These are phyloP conservation scores for Saguinus imperator DNA, from an alignment of 2,113 vertebrate genomes.

Conservation along the genomic window DNA sequence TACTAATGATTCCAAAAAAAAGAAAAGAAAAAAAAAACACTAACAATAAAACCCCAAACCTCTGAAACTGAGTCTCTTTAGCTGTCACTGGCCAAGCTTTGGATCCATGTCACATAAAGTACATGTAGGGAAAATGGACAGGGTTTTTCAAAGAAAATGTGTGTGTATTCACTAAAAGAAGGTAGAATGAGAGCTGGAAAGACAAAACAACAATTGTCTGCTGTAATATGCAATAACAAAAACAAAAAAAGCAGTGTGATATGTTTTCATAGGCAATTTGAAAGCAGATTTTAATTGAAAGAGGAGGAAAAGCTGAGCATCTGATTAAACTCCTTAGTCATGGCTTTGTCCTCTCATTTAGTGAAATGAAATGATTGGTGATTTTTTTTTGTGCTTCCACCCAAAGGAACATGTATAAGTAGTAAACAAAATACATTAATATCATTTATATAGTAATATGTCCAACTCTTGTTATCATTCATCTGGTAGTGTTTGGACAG, in stretches of 20 bases:
- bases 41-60: background rate
- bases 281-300: background rate
- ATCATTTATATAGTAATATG: background rate
- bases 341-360: background rate
- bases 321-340: background rate
- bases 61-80: background rate
- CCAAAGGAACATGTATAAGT: background rate
- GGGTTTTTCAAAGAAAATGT: background rate
- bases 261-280: background rate
- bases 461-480: background rate
- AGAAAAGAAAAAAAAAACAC: background rate
- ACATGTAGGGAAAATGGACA: background rate
- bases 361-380: background rate
- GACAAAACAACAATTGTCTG: background rate
- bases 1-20: background rate
- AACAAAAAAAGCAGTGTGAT: background rate
- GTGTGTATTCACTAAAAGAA: background rate
- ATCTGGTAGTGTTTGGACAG: background rate
- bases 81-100: background rate
- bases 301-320: background rate
- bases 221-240: background rate
- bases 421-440: background rate
- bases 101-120: background rate
- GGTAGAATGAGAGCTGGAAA: background rate
- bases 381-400: background rate